Evolutionary conservation across 2,888 invertebrate genomes (phyloP), one percentile per base, ranked within the genome.

Genomic region (Tanypteryx hageni): DNA sequence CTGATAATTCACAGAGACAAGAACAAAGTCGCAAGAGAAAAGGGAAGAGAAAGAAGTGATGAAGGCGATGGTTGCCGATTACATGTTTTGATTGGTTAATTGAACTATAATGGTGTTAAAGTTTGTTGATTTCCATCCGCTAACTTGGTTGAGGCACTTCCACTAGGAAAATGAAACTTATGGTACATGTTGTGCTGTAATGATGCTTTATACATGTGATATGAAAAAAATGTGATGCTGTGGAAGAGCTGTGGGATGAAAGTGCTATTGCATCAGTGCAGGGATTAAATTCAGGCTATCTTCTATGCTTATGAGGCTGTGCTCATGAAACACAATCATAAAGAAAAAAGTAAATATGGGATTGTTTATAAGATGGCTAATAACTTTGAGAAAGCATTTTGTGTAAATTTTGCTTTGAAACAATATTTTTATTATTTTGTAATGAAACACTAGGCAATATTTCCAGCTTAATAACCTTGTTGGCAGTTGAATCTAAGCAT

Each of bases 1-100:
- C 58, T 22, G 92, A 92, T 16, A 92, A 58, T 44, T 82, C 92
- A 13, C 92, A 82, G 16, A 84, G 61, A 76, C 92, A 92, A 57
- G 93, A 93, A n/a, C 92, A 93, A 68, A 93, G 92, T 27, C 93
- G 93, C 57, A 92, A 92, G 27, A 93, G 93, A n/a, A 93, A 93
- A 92, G 93, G 93, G 18, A 93, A 93, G 92, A 93, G 93, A 61
- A 93, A 93, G 93, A 93, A 93, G 92, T 93, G 92, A 93, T 58
- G 57, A 58, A 22, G 27, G n/a, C 58, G 14, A 57, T 83, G 56
- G 44, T 83, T n/a, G 18, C 83, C 4, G 16, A 89, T 18, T 27
- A 27, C 76, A 76, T 22, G 22, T 76, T 76, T 11, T 76, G 44
- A 44, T 44, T 44, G 44, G 44, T 44, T 18, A 57, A 56, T 44